phyloP scores from a whole-genome alignment of 2,113 vertebrate genomes.

The Ploceus nigricollis region DNA sequence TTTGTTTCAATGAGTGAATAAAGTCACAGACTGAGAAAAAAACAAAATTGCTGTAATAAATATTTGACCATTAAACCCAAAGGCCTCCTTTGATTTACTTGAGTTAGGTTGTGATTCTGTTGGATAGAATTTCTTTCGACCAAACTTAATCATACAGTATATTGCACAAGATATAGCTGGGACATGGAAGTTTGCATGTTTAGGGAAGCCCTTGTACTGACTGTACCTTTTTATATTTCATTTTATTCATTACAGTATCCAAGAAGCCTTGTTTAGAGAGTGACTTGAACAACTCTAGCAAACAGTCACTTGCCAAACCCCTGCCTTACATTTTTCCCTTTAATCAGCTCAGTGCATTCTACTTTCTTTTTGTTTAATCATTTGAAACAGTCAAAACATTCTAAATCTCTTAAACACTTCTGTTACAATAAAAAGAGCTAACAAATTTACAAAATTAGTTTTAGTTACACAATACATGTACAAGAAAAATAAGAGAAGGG shows the following conservation, averaged over 20 bases:
- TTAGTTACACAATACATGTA: constrained; percentile 76
- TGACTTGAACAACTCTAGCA: constrained; percentile 58
- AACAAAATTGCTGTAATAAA: constrained; percentile 33
- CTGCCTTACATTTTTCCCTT: constrained; percentile 82
- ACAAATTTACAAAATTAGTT: constrained; percentile 75
- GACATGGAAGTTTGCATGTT: constrained; percentile 27
- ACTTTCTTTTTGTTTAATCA: constrained; percentile 70
- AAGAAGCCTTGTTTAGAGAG: constrained; percentile 63
- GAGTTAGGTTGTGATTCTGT: constrained; percentile 46
- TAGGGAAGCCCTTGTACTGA: constrained; percentile 49
- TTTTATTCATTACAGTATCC: constrained; percentile 45
- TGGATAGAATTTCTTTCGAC: constrained; percentile 31
- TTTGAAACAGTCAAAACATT: constrained; percentile 72
- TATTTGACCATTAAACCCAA: constrained; percentile 50
- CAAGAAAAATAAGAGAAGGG: constrained; percentile 74
- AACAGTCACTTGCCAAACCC: constrained; percentile 72
- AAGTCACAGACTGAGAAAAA: constrained; percentile 30
- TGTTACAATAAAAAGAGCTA: constrained; percentile 71
- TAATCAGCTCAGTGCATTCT: constrained; percentile 93
- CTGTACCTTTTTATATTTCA: constrained; percentile 28
- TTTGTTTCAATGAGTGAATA: constrained; percentile 27
- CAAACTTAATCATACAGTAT: constrained; percentile 58
- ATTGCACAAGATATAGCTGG: constrained; percentile 62
- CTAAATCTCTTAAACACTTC: constrained; percentile 70
- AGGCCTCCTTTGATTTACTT: constrained; percentile 49